Evolutionary conservation across 2,888 invertebrate species (phyloP).

Genomic region (Pseudanteris insignis): DNA sequence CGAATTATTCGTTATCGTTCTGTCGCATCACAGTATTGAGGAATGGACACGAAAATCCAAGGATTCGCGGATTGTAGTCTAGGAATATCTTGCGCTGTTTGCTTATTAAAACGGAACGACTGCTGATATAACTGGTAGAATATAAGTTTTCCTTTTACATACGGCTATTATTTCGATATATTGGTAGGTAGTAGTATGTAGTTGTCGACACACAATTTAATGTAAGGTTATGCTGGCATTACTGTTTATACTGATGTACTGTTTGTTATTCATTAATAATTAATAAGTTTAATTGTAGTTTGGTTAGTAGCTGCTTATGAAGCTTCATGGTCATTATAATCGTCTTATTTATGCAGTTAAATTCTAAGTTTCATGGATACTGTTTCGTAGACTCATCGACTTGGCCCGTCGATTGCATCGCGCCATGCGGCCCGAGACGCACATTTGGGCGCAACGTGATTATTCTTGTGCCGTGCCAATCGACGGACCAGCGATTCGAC

Average conservation of each 20-base stretch:
- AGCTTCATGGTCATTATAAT: slow-evolving; percentile 58
- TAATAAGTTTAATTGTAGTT: slow-evolving; percentile 67
- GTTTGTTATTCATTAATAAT: slow-evolving; percentile 66
- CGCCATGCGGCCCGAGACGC: slow-evolving; percentile 3
- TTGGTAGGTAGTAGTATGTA: slow-evolving; percentile 67
- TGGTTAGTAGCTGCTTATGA: slow-evolving; percentile 65
- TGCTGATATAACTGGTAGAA: slow-evolving; percentile 67
- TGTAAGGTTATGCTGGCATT: slow-evolving; percentile 63
- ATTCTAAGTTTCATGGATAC: slow-evolving; percentile 58
- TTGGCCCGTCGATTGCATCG: slow-evolving; percentile 30
- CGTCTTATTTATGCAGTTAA: slow-evolving; percentile 65
- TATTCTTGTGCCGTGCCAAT: slow-evolving; percentile 15
- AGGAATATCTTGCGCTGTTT: slow-evolving; percentile 54
- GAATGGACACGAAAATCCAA: slow-evolving; percentile 40
- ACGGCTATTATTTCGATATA: slow-evolving; percentile 67
- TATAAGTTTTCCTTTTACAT: slow-evolving; percentile 67
- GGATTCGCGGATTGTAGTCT: slow-evolving; percentile 45
- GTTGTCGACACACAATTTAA: slow-evolving; percentile 68
- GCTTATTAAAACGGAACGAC: slow-evolving; percentile 66
- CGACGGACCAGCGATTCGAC: too few relatives aligned
- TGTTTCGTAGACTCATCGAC: slow-evolving; percentile 28
- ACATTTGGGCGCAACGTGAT: neutral
- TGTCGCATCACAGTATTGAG: slow-evolving; percentile 46
- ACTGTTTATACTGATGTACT: slow-evolving; percentile 67
- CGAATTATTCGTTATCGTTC: slow-evolving; percentile 37